Percentiles rank a stretch among this genome's conserved stretches.
These are phyloP conservation scores for Sericinus montela DNA, from an alignment of 2,888 invertebrate genomes.

Conservation along the genomic window DNA sequence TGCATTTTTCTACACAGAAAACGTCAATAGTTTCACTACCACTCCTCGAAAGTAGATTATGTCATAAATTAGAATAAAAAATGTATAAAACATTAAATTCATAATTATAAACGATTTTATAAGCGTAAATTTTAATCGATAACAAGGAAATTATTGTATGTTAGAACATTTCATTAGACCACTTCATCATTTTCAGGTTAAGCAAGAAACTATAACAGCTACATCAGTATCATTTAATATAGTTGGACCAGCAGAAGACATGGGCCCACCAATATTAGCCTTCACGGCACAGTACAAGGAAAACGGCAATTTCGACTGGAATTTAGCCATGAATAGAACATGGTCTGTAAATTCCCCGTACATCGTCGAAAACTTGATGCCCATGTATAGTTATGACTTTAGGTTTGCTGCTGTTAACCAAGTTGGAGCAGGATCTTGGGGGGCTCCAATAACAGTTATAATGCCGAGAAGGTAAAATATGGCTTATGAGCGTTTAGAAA, in stretches of 20 bases:
- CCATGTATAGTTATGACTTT: constrained; percentile 88
- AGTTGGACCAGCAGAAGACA: constrained; percentile 84
- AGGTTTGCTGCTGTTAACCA: constrained; percentile 91
- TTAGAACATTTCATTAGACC: too few relatives aligned
- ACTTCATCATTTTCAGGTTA: constrained; percentile 74
- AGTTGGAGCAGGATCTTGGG: constrained; percentile 89
- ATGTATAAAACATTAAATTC: too few relatives aligned
- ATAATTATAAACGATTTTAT: too few relatives aligned
- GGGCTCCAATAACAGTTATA: constrained; percentile 80
- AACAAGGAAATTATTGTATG: too few relatives aligned
- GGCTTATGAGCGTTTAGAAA: neutral
- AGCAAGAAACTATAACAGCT: constrained; percentile 85
- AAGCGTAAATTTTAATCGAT: too few relatives aligned
- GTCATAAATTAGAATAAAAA: too few relatives aligned
- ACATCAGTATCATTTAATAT: constrained; percentile 91
- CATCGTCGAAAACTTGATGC: constrained; percentile 87
- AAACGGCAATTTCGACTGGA: constrained; percentile 83
- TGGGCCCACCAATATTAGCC: constrained; percentile 86
- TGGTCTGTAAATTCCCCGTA: constrained; percentile 91
- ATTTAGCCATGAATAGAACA: constrained; percentile 82
- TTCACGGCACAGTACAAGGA: constrained; percentile 88
- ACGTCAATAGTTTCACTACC: too few relatives aligned
- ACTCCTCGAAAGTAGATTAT: too few relatives aligned
- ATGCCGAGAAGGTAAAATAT: constrained; percentile 83
- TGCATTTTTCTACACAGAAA: neutral